Base-by-base conservation (phyloP, 2,888 invertebrate species). In the Caenorhabditis panamensis region DNA sequence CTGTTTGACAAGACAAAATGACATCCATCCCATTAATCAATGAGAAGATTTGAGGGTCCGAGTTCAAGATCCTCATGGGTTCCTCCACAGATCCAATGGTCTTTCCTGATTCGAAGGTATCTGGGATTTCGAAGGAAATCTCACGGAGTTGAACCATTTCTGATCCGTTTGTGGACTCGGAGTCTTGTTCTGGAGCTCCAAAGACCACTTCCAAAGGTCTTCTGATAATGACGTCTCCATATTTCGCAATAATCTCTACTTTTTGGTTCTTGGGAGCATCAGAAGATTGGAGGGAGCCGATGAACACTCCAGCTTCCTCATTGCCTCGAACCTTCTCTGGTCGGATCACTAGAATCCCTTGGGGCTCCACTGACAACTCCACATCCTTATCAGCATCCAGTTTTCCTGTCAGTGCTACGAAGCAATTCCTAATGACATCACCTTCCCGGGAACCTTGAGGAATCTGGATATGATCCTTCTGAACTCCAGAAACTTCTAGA, bases 1-100 rank as follows among this genome's bases (percentile, higher is more conserved):
- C 83, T 0, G 62, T 64, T 26, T 66, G 59, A 75, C 87, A 87
- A 1, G 83, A 75, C 2, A 87, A 58, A 47, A 83, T 69, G 1
- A 87, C 51, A 20, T 79, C 76, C 24, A 79, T 79, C 28, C 82
- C 83, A 20, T 47, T 47, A 24, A 83, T 64, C 1, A 86, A 31
- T 13, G 77, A 63, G 69, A 83, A 84, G 13, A 41, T 41, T 59
- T 82, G 68, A 61, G n/a, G 63, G 31, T 63, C 28, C 0, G 44
- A 36, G 22, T 62, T 62, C 36, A 79, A 53, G 36, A 79, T 79
- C 63, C 62, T 63, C 73, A 73, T 59, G 41, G 68, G 68, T 4
- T 53, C 68, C 11, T 79, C 79, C 8, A 79, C 54, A 2, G 51
- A 36, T 44, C 79, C 79, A 49, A 79, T 62, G 0, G 73, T 79